Evolutionary conservation across 2,888 invertebrate species (phyloP).

Genomic region (Lordiphosa andalusiaca): DNA sequence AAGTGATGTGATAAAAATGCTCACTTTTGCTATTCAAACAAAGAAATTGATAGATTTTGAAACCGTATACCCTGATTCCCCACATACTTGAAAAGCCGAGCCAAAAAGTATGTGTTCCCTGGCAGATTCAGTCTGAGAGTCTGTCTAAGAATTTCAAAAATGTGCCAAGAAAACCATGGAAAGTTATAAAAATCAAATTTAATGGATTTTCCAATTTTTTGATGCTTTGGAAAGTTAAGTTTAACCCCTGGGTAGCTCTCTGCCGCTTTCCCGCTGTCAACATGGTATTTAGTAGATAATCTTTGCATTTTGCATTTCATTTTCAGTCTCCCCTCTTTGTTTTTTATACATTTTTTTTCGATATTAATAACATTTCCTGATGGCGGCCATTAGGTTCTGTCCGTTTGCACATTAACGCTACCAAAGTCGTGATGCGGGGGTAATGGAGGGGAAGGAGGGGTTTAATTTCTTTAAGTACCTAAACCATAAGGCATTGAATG

Average conservation of each 20-base stretch:
- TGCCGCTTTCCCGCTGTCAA: constrained; percentile 1
- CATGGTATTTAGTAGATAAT: constrained; percentile 15
- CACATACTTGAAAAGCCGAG: too few relatives aligned
- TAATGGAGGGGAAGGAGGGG: neutral
- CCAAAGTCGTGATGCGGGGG: neutral
- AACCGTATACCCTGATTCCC: too few relatives aligned
- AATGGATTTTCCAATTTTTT: too few relatives aligned
- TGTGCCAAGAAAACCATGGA: too few relatives aligned
- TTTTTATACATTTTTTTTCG: constrained; percentile 13
- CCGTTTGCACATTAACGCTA: constrained; percentile 48
- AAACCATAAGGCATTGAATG: constrained; percentile 12
- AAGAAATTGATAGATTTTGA: too few relatives aligned
- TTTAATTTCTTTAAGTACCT: constrained; percentile 57
- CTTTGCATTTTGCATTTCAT: constrained; percentile 3
- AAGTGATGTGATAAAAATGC: too few relatives aligned
- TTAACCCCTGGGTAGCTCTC: neutral
- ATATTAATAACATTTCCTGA: constrained; percentile 56
- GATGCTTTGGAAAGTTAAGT: too few relatives aligned
- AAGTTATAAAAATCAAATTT: too few relatives aligned
- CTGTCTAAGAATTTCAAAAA: too few relatives aligned
- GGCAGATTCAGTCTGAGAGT: too few relatives aligned
- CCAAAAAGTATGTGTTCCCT: too few relatives aligned
- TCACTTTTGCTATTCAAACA: too few relatives aligned
- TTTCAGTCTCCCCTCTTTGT: neutral
- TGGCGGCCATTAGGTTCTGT: constrained; percentile 3